Evolutionary conservation across 2,113 vertebrate genomes (phyloP), one percentile per base, ranked within the genome.

Genomic region (Glaucidium brasilianum): DNA sequence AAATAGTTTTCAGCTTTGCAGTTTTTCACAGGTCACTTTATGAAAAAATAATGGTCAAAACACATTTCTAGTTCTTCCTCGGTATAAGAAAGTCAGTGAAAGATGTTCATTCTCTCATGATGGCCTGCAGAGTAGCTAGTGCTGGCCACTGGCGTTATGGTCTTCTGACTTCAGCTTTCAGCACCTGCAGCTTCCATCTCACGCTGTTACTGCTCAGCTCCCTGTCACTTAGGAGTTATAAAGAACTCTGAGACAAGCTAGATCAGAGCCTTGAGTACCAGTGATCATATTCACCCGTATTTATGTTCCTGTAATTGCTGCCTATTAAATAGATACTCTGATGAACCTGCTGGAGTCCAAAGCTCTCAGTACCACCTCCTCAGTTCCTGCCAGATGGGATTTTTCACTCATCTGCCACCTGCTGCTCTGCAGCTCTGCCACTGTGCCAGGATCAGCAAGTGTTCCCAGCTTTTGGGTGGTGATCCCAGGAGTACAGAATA

Each of bases 81-180:
- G 6, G 18, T 25, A 41, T 14, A 9, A 52, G 20, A 52, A 85
- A 60, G 56, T 27, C 23, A 37, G 23, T 8, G 30, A 60, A 58
- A 88, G 68, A n/a, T 0, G 1, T 21, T 47, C 5, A 17, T 23
- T 58, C 23, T 50, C 43, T 35, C 43, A 23, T 0, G 0, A 2
- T 50, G 32, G n/a, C 49, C 74, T 72, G 35, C 45, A 37, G 47
- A 76, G 69, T 0, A 2, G 58, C 62, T 26, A 32, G 23, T 12
- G 7, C 49, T 88, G 86, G 45, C 49, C 58, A 20, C 2, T 9
- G 39, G 25, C 15, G 9, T 29, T 13, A 23, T 0, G 25, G n/a
- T 23, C 52, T 45, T 22, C 60, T n/a, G 52, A 32, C 20, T 63
- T 45, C 64, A 81, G 60, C 32, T 58, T 49, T 22, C 59, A 23